A percentile compares a stretch with the other conserved stretches of the same genome.
Conservation (phyloP, 1,140 invertebrate genomes). For the Melipona quadrifasciata region DNA sequence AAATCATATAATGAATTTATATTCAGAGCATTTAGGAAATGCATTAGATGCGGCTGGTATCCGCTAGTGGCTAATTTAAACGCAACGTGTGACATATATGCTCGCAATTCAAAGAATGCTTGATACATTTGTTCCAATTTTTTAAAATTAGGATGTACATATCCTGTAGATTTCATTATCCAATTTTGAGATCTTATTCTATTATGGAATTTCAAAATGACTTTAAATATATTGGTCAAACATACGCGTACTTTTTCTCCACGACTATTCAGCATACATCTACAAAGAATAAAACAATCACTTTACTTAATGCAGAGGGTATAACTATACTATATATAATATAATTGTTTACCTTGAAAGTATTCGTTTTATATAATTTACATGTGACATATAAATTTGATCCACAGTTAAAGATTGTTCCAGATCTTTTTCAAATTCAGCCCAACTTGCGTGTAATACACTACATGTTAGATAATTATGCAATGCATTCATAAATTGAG, state of each 20-base stretch:
- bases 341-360: conserved; percentile 78
- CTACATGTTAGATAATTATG: conserved; percentile 88
- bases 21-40: conserved; percentile 79
- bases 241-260: conserved; percentile 85
- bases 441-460: conserved; percentile 87
- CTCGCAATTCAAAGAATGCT: conserved; percentile 76
- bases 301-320: too few species aligned
- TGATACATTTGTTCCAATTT: conserved; percentile 77
- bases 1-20: conserved; percentile 78
- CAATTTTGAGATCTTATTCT: conserved; percentile 77
- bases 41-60: conserved; percentile 79
- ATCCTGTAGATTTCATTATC: conserved; percentile 56
- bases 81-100: conserved; percentile 76
- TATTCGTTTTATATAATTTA: conserved; percentile 87
- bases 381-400: conserved; percentile 86
- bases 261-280: conserved; percentile 86
- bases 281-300: conserved; percentile 72
- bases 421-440: conserved; percentile 86
- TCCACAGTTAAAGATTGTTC: conserved; percentile 85
- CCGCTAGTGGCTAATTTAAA: conserved; percentile 77
- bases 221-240: conserved; percentile 86
- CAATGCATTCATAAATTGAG: conserved; percentile 87
- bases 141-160: conserved; percentile 73
- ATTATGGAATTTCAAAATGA: conserved; percentile 87
- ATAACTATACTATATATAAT: too few species aligned